These are phyloP conservation scores for Latrodectus hesperus DNA, from an alignment of 2,888 invertebrate species.

Conservation along the genomic window DNA sequence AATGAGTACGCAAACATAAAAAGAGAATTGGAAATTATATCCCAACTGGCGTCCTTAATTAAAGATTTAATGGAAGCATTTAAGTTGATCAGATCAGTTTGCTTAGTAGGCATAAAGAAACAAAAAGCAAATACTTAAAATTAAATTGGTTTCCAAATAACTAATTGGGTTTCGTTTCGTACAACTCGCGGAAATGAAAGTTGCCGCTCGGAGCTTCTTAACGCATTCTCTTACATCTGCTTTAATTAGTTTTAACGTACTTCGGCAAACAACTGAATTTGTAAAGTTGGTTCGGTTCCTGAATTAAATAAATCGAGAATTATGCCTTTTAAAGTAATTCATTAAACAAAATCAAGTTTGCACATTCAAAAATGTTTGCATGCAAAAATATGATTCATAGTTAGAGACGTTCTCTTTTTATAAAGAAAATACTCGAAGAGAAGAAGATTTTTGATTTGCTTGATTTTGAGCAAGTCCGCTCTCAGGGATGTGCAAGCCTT, in stretches of 20 bases:
- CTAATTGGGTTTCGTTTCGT: background rate
- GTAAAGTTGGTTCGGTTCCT: too few relatives aligned
- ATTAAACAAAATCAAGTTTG: too few relatives aligned
- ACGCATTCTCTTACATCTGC: background rate
- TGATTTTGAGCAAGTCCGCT: too few relatives aligned
- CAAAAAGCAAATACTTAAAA: background rate
- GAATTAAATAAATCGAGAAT: too few relatives aligned
- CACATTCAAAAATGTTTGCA: too few relatives aligned
- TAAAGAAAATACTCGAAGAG: too few relatives aligned
- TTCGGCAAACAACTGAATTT: background rate
- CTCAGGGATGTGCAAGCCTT: too few relatives aligned
- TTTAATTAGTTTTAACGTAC: conserved; percentile 2
- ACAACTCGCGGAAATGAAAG: background rate
- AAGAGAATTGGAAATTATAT: background rate
- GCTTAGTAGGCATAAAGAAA: background rate
- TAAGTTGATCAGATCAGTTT: conserved; percentile 1
- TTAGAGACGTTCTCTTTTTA: too few relatives aligned
- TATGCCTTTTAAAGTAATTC: too few relatives aligned
- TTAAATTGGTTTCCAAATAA: background rate
- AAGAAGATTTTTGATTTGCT: too few relatives aligned
- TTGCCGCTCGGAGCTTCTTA: background rate
- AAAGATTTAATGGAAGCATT: background rate
- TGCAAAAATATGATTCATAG: too few relatives aligned
- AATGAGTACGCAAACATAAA: background rate
- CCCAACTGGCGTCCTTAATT: background rate